Evolutionary conservation across 1,140 invertebrate genomes (phyloP).

Genomic region (Drosophila micromelanica): DNA sequence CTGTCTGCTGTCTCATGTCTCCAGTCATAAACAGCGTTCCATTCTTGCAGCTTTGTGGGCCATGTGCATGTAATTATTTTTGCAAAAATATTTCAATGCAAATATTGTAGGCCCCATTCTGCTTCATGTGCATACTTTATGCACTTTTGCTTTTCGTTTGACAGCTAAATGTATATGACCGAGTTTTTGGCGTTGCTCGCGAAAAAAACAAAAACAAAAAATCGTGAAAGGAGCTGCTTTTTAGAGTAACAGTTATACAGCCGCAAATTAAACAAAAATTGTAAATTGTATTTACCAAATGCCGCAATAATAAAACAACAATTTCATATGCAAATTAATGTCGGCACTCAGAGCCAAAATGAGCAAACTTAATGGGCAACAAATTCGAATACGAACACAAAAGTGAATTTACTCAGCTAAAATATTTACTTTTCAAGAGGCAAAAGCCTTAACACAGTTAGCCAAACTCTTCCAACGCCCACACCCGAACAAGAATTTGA

Average conservation of each 20-base stretch:
- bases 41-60: constrained; percentile 44
- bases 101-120: constrained; percentile 69
- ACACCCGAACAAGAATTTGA: constrained; percentile 6
- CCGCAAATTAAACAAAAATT: constrained; percentile 68
- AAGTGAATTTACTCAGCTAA: constrained; percentile 66
- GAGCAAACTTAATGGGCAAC: constrained; percentile 75
- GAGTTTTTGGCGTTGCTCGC: constrained; percentile 51
- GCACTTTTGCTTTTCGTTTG: constrained; percentile 75
- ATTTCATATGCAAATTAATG: constrained; percentile 77
- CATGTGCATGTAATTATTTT: constrained; percentile 81
- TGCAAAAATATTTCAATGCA: constrained; percentile 77
- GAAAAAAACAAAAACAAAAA: not conserved
- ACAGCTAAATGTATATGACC: constrained; percentile 75
- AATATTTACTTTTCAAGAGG: constrained; percentile 36
- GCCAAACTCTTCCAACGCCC: constrained; percentile 1
- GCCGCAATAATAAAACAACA: constrained; percentile 47
- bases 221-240: constrained; percentile 38
- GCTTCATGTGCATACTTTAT: constrained; percentile 60
- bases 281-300: constrained; percentile 73
- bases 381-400: constrained; percentile 72
- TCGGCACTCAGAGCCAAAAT: constrained; percentile 47
- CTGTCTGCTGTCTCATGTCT: constrained; percentile 58
- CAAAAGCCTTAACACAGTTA: constrained; percentile 32
- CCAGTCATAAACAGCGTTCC: constrained; percentile 68
- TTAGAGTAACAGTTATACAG: constrained; percentile 53